These are phyloP conservation scores for Dione juno DNA, from an alignment of 2,888 invertebrate species.

Conservation along the genomic window DNA sequence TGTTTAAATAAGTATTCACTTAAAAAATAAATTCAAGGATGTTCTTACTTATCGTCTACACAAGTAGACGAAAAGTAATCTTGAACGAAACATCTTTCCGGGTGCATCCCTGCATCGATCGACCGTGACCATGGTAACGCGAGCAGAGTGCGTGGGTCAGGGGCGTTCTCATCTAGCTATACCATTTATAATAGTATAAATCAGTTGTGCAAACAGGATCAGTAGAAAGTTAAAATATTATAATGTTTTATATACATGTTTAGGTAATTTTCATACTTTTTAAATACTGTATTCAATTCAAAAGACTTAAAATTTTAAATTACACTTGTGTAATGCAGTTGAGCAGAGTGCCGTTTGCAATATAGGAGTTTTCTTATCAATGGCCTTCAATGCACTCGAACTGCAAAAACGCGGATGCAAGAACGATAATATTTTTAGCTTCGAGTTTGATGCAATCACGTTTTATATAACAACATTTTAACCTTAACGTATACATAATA, in stretches of 20 bases:
- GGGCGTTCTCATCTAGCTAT: conserved; percentile 55
- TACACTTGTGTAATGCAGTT: conserved; percentile 26
- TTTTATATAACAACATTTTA: conserved; percentile 13
- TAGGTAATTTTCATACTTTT: not conserved
- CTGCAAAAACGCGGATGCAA: conserved; percentile 51
- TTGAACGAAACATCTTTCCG: conserved; percentile 52
- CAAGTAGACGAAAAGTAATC: conserved; percentile 17
- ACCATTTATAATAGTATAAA: conserved; percentile 3
- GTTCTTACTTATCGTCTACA: too few species aligned
- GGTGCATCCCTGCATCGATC: conserved; percentile 75
- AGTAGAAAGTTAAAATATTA: not conserved
- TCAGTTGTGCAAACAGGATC: not conserved
- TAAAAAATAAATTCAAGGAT: too few species aligned
- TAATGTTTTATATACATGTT: not conserved
- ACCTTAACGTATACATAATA: not conserved
- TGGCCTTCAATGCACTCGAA: conserved; percentile 69
- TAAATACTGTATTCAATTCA: not conserved
- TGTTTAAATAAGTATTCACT: too few species aligned
- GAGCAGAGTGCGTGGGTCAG: conserved; percentile 72
- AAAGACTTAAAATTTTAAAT: conserved; percentile 9
- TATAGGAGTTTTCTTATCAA: conserved; percentile 77
- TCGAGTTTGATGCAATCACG: conserved; percentile 31
- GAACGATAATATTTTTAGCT: conserved; percentile 42
- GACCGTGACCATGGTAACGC: conserved; percentile 79
- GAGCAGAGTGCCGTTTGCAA: conserved; percentile 56